Conservation (phyloP, 2,888 invertebrate genomes). For the Acronicta aceris region DNA sequence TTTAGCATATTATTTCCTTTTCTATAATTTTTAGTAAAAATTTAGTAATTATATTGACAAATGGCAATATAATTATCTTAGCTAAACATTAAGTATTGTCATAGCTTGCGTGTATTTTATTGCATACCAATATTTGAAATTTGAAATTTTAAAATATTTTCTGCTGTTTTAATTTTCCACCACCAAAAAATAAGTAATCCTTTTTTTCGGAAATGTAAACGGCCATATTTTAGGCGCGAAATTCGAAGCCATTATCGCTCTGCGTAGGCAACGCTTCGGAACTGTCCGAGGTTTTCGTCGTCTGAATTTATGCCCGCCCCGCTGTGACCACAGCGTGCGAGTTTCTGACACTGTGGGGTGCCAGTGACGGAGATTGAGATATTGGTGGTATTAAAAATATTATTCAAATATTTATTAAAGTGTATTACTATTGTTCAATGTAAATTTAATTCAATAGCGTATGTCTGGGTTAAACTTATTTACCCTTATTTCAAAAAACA, state of each 20-base stretch:
- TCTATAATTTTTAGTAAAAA: too few species aligned
- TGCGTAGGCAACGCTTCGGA: constrained; percentile 63
- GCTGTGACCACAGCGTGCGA: constrained; percentile 67
- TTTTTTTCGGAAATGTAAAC: constrained; percentile 36
- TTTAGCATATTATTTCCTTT: too few species aligned
- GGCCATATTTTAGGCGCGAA: constrained; percentile 65
- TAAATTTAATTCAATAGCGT: too few species aligned
- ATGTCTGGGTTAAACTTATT: too few species aligned
- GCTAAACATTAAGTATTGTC: too few species aligned
- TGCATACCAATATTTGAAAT: too few species aligned
- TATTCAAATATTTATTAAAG: too few species aligned
- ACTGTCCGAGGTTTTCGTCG: constrained; percentile 69
- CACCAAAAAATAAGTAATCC: constrained; percentile 9
- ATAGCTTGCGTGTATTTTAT: too few species aligned
- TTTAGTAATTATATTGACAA: too few species aligned
- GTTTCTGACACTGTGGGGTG: constrained; percentile 49
- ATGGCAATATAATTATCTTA: too few species aligned
- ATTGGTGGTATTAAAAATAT: background rate
- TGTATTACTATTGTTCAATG: too few species aligned
- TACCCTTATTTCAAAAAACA: too few species aligned
- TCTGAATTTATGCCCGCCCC: constrained; percentile 72
- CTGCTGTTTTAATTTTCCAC: background rate
- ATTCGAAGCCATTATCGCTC: constrained; percentile 70
- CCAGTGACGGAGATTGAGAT: constrained; percentile 31
- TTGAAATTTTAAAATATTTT: background rate